Evolutionary conservation across 64 coral and sea anemone genomes (phyloP).

Genomic region (Montipora sp.): DNA sequence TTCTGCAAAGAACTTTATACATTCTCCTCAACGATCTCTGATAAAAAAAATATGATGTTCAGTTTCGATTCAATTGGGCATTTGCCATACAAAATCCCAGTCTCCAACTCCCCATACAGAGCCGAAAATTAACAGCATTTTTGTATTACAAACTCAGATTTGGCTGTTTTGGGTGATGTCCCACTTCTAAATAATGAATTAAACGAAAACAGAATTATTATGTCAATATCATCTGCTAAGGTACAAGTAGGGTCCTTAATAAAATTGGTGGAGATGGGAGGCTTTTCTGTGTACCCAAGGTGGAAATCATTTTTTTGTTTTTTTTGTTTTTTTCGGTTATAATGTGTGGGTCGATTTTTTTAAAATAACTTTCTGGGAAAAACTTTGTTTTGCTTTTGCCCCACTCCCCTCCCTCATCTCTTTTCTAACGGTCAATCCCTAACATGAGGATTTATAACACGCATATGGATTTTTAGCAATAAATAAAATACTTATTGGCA

Average conservation of each 20-base stretch:
- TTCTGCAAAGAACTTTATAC: conserved; percentile 12
- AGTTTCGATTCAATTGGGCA: conserved; percentile 1
- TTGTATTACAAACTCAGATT: conserved; percentile 19
- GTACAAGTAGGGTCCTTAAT: conserved; percentile 7
- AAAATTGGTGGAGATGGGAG: not conserved
- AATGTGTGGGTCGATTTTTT: not conserved
- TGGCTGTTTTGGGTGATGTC: not conserved
- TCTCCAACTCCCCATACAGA: conserved; percentile 20
- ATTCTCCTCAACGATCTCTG: conserved; percentile 11
- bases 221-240: conserved; percentile 11
- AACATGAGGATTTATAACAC: conserved; percentile 5
- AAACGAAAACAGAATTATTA: not conserved
- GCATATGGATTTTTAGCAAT: conserved; percentile 7
- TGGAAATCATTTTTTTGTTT: not conserved
- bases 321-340: not conserved
- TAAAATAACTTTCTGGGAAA: conserved; percentile 1
- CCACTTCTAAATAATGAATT: not conserved
- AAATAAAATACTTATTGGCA: conserved; percentile 12
- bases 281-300: conserved; percentile 1
- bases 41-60: conserved; percentile 10
- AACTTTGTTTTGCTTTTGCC: conserved; percentile 16
- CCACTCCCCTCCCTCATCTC: not conserved
- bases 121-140: not conserved
- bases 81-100: conserved; percentile 7
- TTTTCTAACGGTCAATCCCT: conserved; percentile 4